Evolutionary conservation across 2,113 vertebrate genomes (phyloP).

Genomic region (Heptranchias perlo): DNA sequence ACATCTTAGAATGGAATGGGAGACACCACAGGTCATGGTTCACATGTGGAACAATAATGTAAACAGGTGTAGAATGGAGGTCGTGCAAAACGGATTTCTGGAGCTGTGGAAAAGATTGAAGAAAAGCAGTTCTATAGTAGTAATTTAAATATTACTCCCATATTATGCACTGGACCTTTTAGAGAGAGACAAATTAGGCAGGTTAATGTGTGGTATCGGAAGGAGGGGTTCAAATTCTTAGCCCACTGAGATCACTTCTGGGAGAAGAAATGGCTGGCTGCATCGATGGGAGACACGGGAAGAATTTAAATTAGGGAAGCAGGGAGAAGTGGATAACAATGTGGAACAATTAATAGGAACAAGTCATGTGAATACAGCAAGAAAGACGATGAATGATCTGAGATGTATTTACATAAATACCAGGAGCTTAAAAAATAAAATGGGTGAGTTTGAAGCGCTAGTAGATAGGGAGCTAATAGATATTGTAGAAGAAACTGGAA

Average conservation of each 20-base stretch:
- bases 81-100: not conserved
- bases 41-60: not conserved
- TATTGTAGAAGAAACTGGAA: not conserved
- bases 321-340: not conserved
- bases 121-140: not conserved
- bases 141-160: not conserved
- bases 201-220: not conserved
- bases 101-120: not conserved
- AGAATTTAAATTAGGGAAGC: not conserved
- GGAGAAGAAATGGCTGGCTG: not conserved
- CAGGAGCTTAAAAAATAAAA: not conserved
- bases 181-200: too few relatives aligned
- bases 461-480: not conserved
- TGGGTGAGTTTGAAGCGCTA: not conserved
- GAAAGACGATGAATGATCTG: not conserved
- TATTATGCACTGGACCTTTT: not conserved
- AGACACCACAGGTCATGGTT: not conserved
- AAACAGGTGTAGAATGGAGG: not conserved
- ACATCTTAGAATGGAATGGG: not conserved
- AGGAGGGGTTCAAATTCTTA: not conserved
- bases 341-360: not conserved
- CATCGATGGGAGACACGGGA: not conserved
- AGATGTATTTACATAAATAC: not conserved
- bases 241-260: not conserved
- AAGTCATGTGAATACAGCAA: not conserved